A percentile compares a stretch with the other conserved stretches of the same genome.
These are phyloP conservation scores for Galerucella nymphaeae DNA, from an alignment of 2,888 invertebrate genomes.

Conservation along the genomic window DNA sequence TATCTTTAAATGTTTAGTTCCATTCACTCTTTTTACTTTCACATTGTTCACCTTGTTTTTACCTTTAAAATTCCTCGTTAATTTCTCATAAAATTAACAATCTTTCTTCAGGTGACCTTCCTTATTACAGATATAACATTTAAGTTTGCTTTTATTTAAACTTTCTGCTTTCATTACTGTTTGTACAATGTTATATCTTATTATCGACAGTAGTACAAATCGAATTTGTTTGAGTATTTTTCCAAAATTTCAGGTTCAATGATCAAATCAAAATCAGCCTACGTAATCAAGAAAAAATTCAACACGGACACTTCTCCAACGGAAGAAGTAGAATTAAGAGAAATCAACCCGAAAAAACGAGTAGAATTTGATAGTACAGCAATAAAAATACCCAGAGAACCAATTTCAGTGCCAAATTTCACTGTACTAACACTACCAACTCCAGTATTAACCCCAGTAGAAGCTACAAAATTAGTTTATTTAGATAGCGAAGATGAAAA, in stretches of 20 bases:
- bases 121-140: too few relatives aligned
- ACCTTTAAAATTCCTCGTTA: too few relatives aligned
- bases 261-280: slow-evolving; percentile 71
- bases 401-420: slow-evolving; percentile 81
- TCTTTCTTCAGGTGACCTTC: too few relatives aligned
- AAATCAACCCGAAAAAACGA: slow-evolving; percentile 52
- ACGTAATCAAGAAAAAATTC: slow-evolving; percentile 68
- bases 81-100: too few relatives aligned
- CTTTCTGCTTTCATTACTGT: too few relatives aligned
- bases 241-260: slow-evolving; percentile 58
- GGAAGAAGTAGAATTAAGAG: slow-evolving; percentile 55
- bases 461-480: slow-evolving; percentile 76
- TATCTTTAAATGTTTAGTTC: too few relatives aligned
- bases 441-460: slow-evolving; percentile 75
- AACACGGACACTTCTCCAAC: slow-evolving; percentile 59
- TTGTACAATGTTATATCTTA: too few relatives aligned
- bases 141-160: too few relatives aligned
- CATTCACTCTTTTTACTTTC: too few relatives aligned
- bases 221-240: neutral
- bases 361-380: slow-evolving; percentile 61
- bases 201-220: too few relatives aligned
- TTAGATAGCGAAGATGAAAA: slow-evolving; percentile 73
- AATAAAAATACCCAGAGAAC: slow-evolving; percentile 71
- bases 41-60: too few relatives aligned
- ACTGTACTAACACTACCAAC: slow-evolving; percentile 72